These are phyloP conservation scores for Microtus ochrogaster DNA, from an alignment of 2,113 vertebrate species.

Conservation along the genomic window DNA sequence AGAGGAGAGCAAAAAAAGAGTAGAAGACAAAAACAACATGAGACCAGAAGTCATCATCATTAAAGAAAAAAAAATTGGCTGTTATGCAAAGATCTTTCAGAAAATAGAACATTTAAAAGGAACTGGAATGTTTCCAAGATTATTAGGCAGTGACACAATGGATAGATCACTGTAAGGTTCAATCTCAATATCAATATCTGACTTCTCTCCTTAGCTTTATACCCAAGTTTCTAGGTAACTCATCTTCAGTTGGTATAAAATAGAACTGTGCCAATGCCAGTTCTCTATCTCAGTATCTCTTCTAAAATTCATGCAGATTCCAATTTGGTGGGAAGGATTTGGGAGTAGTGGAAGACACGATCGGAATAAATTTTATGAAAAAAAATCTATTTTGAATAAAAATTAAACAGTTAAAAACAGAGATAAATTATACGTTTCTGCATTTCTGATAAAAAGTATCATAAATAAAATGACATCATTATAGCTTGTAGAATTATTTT, in stretches of 20 bases:
- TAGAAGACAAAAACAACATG: neutral
- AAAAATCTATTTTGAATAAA: no score
- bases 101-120: neutral
- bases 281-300: neutral
- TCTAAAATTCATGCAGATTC: neutral
- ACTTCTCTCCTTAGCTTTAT: neutral
- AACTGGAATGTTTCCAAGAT: rapidly evolving
- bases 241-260: neutral
- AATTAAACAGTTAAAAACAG: no score
- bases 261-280: neutral
- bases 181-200: neutral
- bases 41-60: neutral
- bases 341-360: no score
- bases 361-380: no score
- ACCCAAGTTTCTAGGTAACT: neutral
- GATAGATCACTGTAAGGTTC: neutral
- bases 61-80: neutral
- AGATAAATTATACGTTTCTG: no score
- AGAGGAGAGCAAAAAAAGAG: neutral
- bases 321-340: neutral
- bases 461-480: no score
- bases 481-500: no score
- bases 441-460: no score
- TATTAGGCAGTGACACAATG: neutral
- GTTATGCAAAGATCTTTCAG: neutral